Base-by-base conservation (phyloP, 35 echinoderm and acorn worm species). In the Apostichopus californicus region DNA sequence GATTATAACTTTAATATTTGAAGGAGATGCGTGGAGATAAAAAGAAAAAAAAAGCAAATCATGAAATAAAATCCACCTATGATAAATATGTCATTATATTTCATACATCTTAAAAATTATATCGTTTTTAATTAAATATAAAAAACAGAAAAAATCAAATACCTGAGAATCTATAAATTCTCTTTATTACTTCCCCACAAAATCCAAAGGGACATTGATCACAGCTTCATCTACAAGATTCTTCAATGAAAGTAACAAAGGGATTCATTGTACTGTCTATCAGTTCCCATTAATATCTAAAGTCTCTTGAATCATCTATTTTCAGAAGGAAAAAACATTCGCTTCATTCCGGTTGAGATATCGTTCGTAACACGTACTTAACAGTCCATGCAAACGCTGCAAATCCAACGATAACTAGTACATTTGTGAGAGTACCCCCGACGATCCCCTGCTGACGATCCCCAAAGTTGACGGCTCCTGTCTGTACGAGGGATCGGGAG, bases 331-430 rank as follows among this genome's bases (percentile, higher is more conserved):
- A 75, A 22, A 75, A 85, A 46, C 5, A 60, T 21, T 21, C 5
- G 1, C 25, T 55, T 89, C 86, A 89, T 55, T 97, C 90, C 17
- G 95, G 88, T 20, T 99, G 93, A 55, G 95, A 93, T 78, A 99
- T 96, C 78, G 93, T 95, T 71, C 93, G 92, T 79, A 99, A 81
- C 59, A 99, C 97, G 90, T 99, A 99, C 65, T 99, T 99, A 0
- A 99, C 97, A 58, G 97, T 99, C 77, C 93, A 99, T 52, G 95
- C 97, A 94, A 99, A 99, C 17, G 95, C 97, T 5, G 97, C 97
- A 94, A 99, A 99, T 12, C 97, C 97, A 5, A 99, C 92, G 18
- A 99, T 96, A 8, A 99, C 97, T 5, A 99, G 79, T 18, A 99
- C 95, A 71, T 99, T 99, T 60, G 95, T 95, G 15, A 99, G 78